Base-by-base conservation (phyloP, 2,888 invertebrate species). In the Tetragonisca angustula region DNA sequence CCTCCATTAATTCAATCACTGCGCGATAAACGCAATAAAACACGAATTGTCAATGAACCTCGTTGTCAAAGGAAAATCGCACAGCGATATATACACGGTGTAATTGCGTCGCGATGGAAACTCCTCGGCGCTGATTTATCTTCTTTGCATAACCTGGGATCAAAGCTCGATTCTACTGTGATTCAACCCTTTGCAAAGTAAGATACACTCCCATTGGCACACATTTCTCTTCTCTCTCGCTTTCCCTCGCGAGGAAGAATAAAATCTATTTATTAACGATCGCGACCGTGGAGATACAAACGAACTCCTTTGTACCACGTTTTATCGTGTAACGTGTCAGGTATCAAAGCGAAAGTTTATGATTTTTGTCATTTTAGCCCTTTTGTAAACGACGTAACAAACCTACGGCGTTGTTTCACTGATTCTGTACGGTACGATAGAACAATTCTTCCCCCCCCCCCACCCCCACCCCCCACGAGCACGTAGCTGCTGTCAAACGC, bases 91-190 rank as follows among this genome's bases (percentile, higher is more conserved):
- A 64, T 24, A 21, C 69, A 21, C 49, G 68, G 32, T 27, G 32
- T 68, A 79, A 76, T 76, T 52, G 59, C 50, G 27, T 43, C n/a
- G 27, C 78, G 78, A 56, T 65, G 56, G 50, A 54, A 70, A 80
- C 36, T 19, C 70, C 36, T 64, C 17, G 43, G 17, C 74, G 32
- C 17, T 32, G 36, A n/a, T 70, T 70, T 43, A 43, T 43, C 43
- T 70, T 64, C 50, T 65, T 70, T 19, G 32, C 17, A 17, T 15
- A 77, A 77, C 59, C 9, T 43, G 49, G 64, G 78, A 79, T 80
- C 70, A 65, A 78, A 80, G 70, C 64, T 64, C 50, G 24, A 77
- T n/a, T n/a, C 21, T 19, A 24, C 32, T n/a, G 32, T 6, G 71
- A 67, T 27, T 50, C 43, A 72, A 72, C 61, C n/a, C 61, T 62